Evolutionary conservation across 2,797 vertebrate genomes (phyloP), one percentile per base, ranked within the genome.

Genomic region (Harpagifer antarcticus): DNA sequence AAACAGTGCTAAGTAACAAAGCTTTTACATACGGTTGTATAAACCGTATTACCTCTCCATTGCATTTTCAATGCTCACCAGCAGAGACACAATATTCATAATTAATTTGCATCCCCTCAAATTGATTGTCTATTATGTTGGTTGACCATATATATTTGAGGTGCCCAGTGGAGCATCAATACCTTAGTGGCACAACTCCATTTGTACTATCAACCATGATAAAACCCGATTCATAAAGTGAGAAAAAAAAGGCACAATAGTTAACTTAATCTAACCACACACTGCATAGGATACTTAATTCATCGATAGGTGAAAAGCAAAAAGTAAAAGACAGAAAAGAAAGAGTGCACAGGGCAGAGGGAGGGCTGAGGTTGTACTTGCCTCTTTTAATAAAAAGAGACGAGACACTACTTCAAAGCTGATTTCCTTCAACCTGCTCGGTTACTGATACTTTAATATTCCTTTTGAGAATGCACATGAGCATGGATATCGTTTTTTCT

Each of bases 401-500:
- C 2, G 31, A 74, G 77, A 82, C 72, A 69, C 14, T 31, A 84
- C 68, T 83, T 90, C 79, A 88, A 90, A 87, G 83, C 65, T 19
- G 61, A 79, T 86, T 84, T 78, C 58, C 78, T 73, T 65, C 74
- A 79, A 86, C 67, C 72, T 66, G 65, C 70, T 62, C 17, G 5
- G 72, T 78, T 83, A 76, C 72, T 70, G 48, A 72, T 76, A 54
- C 58, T 87, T 68, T 83, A 84, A 70, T 84, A 85, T 91, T 93
- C 86, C 59, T 77, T 89, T 89, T 85, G 75, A 91, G 79, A 61
- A 69, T 23, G 40, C 75, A 56, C 67, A 23, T 1, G 10, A 56
- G 65, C 48, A 40, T 10, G n/a, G 54, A 76, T 76, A 68, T 78
- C 59, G 72, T 84, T 74, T 87, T 81, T 53, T 68, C 58, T 53